Conservation (phyloP, 30 jellyfish, hydroid and myxozoan genomes). For the Phacellophora camtschatica region DNA sequence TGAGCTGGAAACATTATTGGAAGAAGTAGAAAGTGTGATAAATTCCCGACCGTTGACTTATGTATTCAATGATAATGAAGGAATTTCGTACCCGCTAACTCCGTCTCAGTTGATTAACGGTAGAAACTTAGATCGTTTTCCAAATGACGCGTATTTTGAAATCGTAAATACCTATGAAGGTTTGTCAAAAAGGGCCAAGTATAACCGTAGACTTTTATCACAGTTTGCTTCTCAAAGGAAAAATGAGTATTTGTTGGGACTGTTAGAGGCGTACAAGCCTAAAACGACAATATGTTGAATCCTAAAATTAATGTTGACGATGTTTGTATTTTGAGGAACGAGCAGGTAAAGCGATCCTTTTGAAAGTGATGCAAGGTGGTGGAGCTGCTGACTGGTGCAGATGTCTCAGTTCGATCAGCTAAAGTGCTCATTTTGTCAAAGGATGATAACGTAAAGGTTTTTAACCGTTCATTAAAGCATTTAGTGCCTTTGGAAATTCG, state of each 20-base stretch:
- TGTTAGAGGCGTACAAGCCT: conserved; percentile 27
- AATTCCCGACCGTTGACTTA: conserved; percentile 39
- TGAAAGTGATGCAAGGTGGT: neutral
- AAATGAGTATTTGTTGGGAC: conserved; percentile 22
- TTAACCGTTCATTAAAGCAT: neutral
- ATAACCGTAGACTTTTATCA: neutral
- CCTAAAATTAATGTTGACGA: neutral
- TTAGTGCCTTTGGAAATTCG: neutral
- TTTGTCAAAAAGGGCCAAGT: conserved; percentile 27
- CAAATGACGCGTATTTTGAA: conserved; percentile 34
- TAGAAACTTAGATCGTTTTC: neutral
- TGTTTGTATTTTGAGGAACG: neutral
- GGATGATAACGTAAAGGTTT: neutral
- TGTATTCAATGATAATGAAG: conserved; percentile 25
- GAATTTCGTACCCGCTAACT: conserved; percentile 38
- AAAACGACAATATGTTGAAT: neutral
- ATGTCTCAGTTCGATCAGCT: neutral
- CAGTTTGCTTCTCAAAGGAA: conserved; percentile 12
- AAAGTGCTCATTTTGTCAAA: neutral
- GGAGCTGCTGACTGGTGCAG: neutral
- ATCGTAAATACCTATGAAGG: conserved; percentile 22
- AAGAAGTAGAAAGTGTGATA: conserved; percentile 8
- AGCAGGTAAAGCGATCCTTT: neutral
- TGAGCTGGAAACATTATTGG: conserved; percentile 1
- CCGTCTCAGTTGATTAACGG: conserved; percentile 56